A percentile compares a stretch with the other conserved stretches of the same genome.
Conservation (phyloP, 2,797 vertebrate genomes). For the Sebastes iracundus region DNA sequence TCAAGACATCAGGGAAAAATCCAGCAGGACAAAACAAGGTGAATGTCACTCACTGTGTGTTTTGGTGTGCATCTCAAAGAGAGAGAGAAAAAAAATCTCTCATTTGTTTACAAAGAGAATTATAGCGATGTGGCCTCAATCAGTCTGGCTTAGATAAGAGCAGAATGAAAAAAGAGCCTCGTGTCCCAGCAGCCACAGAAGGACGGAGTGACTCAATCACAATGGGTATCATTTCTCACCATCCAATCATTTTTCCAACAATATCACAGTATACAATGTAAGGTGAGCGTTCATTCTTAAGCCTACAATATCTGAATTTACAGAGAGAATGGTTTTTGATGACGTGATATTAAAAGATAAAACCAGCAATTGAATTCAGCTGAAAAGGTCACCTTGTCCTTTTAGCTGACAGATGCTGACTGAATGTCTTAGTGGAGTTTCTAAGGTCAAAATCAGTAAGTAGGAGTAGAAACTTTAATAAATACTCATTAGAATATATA, state of each 20-base stretch:
- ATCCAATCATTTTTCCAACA: constrained; percentile 17
- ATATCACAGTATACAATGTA: not conserved
- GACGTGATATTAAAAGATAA: not conserved
- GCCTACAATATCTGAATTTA: not conserved
- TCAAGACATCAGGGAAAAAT: constrained; percentile 18
- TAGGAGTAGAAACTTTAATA: not conserved
- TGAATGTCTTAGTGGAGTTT: not conserved
- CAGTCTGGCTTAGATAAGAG: constrained; percentile 64
- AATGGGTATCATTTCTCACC: constrained; percentile 7
- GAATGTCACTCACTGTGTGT: constrained; percentile 36
- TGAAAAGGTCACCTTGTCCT: not conserved
- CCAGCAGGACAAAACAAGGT: constrained; percentile 38
- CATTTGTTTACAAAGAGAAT: constrained; percentile 69
- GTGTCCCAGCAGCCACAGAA: constrained; percentile 44
- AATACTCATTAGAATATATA: not conserved
- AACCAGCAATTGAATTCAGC: not conserved
- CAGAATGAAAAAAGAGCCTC: constrained; percentile 31
- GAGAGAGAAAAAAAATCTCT: not conserved
- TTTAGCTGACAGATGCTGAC: not conserved
- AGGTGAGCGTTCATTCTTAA: not conserved
- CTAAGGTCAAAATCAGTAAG: not conserved
- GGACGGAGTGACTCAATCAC: constrained; percentile 25
- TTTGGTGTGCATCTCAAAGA: not conserved
- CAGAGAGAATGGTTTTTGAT: not conserved
- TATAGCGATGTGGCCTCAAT: constrained; percentile 61